Percentiles rank a stretch among this genome's conserved stretches.
Evolutionary conservation across 2,888 invertebrate species (phyloP).

Genomic region (Macaria notata): DNA sequence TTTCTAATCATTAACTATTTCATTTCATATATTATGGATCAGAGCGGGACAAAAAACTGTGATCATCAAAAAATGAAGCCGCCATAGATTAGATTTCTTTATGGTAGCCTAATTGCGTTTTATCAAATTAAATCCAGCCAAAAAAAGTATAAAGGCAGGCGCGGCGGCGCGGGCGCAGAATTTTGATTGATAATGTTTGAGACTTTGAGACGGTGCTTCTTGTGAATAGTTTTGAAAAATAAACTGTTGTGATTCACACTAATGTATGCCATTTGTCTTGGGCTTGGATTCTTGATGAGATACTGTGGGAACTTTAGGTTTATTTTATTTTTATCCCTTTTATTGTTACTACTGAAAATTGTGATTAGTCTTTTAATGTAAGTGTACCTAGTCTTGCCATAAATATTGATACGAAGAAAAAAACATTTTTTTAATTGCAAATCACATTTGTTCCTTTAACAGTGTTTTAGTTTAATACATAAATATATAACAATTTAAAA

Average conservation of each 20-base stretch:
- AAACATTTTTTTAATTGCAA: too few relatives aligned
- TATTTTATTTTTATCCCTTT: too few relatives aligned
- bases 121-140: conserved; percentile 79
- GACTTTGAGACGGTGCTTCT: conserved; percentile 46
- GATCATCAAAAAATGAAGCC: conserved; percentile 67
- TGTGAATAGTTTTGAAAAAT: conserved; percentile 76
- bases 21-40: conserved; percentile 47
- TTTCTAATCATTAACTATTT: conserved; percentile 39
- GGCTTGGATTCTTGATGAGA: neutral
- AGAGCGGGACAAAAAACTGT: conserved; percentile 63
- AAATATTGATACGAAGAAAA: too few relatives aligned
- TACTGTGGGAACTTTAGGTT: too few relatives aligned
- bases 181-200: conserved; percentile 79
- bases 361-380: too few relatives aligned
- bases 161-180: conserved; percentile 43
- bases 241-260: conserved; percentile 78
- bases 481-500: too few relatives aligned
- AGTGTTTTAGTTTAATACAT: too few relatives aligned
- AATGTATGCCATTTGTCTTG: conserved; percentile 66
- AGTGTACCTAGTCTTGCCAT: too few relatives aligned
- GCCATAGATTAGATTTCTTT: conserved; percentile 79
- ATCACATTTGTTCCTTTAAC: too few relatives aligned
- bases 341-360: neutral
- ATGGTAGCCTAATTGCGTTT: conserved; percentile 82
- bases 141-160: conserved; percentile 2